phyloP scores from a whole-genome alignment of 2,888 invertebrate genomes.

The Phengaris alcon region DNA sequence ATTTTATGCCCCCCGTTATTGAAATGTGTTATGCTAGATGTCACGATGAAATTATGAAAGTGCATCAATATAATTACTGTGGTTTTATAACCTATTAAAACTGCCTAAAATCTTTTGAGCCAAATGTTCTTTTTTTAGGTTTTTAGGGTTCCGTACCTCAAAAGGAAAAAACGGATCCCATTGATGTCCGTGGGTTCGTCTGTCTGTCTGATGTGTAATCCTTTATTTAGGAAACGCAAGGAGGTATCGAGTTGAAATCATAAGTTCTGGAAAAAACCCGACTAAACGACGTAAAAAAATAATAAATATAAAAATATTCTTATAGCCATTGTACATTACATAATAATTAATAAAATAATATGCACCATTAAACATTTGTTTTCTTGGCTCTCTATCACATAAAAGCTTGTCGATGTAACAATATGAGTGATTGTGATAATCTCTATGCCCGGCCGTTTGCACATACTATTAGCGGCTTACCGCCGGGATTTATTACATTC shows the following conservation, averaged over 20 bases:
- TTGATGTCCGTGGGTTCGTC: no score
- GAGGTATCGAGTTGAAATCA: no score
- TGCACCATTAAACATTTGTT: not conserved
- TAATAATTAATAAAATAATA: no score
- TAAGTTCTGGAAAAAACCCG: no score
- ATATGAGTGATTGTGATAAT: slow-evolving; percentile 51
- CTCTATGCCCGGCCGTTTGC: slow-evolving; percentile 42
- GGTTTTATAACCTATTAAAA: not conserved
- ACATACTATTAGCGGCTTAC: slow-evolving; percentile 43
- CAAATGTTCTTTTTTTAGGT: no score
- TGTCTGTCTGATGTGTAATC: no score
- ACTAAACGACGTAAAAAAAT: no score
- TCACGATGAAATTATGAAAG: slow-evolving; percentile 10
- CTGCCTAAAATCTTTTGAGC: not conserved
- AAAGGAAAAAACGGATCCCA: no score
- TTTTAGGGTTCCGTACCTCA: no score
- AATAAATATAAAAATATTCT: no score
- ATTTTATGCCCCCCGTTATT: slow-evolving; percentile 42
- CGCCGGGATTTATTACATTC: slow-evolving; percentile 36
- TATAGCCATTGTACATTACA: no score
- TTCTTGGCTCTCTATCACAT: slow-evolving; percentile 37
- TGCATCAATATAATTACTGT: not conserved
- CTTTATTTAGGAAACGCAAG: no score
- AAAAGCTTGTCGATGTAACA: slow-evolving; percentile 32
- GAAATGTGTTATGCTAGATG: slow-evolving; percentile 38